Evolutionary conservation across 2,888 invertebrate species (phyloP).

Genomic region (Cloeon dipterum): DNA sequence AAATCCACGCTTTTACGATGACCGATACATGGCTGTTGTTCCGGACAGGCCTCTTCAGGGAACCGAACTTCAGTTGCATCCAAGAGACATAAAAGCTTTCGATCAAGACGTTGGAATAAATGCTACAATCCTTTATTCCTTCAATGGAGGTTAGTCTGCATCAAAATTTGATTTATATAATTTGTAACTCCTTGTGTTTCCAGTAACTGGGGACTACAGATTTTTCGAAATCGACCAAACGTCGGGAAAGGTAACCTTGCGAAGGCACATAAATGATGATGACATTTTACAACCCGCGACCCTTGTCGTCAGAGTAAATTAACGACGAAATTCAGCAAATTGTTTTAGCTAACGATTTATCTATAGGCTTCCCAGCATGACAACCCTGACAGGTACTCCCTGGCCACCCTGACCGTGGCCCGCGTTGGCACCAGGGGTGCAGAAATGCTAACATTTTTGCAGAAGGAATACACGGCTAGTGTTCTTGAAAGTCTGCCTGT

Average conservation of each 20-base stretch:
- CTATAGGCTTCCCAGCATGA: slow-evolving; percentile 55
- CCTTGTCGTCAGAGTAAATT: slow-evolving; percentile 47
- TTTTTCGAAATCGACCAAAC: slow-evolving; percentile 38
- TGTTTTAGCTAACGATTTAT: neutral
- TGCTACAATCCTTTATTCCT: slow-evolving; percentile 44
- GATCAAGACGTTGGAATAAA: slow-evolving; percentile 66
- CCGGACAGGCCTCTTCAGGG: slow-evolving; percentile 29
- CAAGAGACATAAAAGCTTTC: slow-evolving; percentile 46
- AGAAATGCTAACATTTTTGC: slow-evolving; percentile 38
- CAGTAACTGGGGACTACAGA: slow-evolving; percentile 33
- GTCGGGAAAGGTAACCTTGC: slow-evolving; percentile 34
- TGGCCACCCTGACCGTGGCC: slow-evolving; percentile 54
- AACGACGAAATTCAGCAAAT: neutral
- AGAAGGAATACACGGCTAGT: slow-evolving; percentile 41
- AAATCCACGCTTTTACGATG: slow-evolving; percentile 58
- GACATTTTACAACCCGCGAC: slow-evolving; percentile 48
- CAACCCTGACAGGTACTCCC: slow-evolving; percentile 68
- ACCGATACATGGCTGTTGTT: slow-evolving; percentile 46
- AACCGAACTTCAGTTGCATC: slow-evolving; percentile 37
- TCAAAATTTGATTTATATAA: neutral
- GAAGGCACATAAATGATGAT: slow-evolving; percentile 29
- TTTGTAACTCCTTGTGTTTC: slow-evolving; percentile 9
- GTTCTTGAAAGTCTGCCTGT: slow-evolving; percentile 55
- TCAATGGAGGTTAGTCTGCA: slow-evolving; percentile 24
- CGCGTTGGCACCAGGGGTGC: slow-evolving; percentile 23